Base-by-base conservation (phyloP, 2,888 invertebrate genomes). In the Schizaphis graminum region DNA sequence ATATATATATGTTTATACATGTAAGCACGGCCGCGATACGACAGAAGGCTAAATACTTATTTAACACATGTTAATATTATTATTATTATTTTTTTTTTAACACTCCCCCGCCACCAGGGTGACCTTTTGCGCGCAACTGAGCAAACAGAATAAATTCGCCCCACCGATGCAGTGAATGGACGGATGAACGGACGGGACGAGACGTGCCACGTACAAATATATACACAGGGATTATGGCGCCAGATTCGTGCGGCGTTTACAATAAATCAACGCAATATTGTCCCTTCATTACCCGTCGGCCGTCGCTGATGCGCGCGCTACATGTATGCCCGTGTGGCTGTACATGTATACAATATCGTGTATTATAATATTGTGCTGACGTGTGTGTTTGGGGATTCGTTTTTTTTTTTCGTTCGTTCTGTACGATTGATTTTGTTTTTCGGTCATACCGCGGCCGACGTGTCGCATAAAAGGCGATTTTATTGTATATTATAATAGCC, bases 11-110 rank as follows among this genome's bases (percentile, higher is more conserved):
- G 26, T 47, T 24, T 41, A 26, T 35, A 21, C 4, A 56, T 11
- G 41, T 53, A 24, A 88, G 41, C 61, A 26, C 28, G 3, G 44
- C 11, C 49, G 11, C 11, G 92, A 8, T 84, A 57, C 85, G 94
- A 94, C 94, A 94, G 94, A 94, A 91, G 94, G 94, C 91, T 94
- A 94, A 94, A 94, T 94, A 94, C 94, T 94, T 94, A 91, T 94
- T 94, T 94, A 91, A 94, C 94, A 94, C 94, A 91, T 87, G 94
- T 94, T 94, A 94, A 94, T 91, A 57, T 93, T 90, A 89, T 89
- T 90, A 77, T 93, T 93, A 77, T 93, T 87, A 41, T 86, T 86
- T 92, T 86, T 41, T 41, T 41, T 53, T 28, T 21, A 13, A 89
- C 88, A 44, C 92, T 89, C 28, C 28, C 86, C 44, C 77, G 24